Percentiles rank a stretch among this genome's conserved stretches.
These are phyloP conservation scores for Ictidomys tridecemlineatus DNA, from an alignment of 2,113 vertebrate genomes.

Conservation along the genomic window DNA sequence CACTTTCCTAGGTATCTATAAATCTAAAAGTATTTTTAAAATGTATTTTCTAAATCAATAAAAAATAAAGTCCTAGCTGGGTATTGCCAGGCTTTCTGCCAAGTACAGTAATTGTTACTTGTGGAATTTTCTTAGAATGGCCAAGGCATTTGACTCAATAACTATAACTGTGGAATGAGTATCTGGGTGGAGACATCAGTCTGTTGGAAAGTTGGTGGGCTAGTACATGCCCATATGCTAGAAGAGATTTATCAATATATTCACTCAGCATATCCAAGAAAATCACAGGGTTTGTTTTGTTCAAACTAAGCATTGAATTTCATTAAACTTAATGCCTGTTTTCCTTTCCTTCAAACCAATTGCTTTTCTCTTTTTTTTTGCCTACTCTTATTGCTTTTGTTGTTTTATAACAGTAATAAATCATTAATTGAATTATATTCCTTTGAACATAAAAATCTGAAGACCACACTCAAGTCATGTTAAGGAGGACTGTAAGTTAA, in stretches of 20 bases:
- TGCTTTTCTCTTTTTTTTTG: not conserved
- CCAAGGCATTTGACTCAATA: conserved; percentile 74
- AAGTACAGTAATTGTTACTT: conserved; percentile 80
- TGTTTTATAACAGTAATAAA: not conserved
- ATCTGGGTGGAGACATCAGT: conserved; percentile 69
- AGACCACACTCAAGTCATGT: not conserved
- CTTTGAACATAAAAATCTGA: not conserved
- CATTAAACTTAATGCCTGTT: not conserved
- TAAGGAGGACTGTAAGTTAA: not conserved
- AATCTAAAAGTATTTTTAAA: conserved; percentile 67
- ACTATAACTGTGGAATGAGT: conserved; percentile 70
- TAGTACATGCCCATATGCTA: conserved; percentile 53
- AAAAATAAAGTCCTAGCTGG: conserved; percentile 62
- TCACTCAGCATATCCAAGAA: conserved; percentile 43
- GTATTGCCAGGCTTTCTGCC: conserved; percentile 68
- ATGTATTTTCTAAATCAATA: conserved; percentile 73
- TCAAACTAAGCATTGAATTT: conserved; percentile 16
- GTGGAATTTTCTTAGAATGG: conserved; percentile 80
- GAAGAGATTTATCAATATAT: conserved; percentile 51
- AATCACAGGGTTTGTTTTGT: not conserved
- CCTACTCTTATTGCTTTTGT: not conserved
- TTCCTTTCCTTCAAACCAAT: not conserved
- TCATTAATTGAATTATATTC: not conserved
- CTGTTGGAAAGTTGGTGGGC: conserved; percentile 45
- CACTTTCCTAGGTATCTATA: conserved; percentile 60